Evolutionary conservation across 1,140 invertebrate species (phyloP), one percentile per base, ranked within the genome.

Genomic region (Aphelenchoides fujianensis): DNA sequence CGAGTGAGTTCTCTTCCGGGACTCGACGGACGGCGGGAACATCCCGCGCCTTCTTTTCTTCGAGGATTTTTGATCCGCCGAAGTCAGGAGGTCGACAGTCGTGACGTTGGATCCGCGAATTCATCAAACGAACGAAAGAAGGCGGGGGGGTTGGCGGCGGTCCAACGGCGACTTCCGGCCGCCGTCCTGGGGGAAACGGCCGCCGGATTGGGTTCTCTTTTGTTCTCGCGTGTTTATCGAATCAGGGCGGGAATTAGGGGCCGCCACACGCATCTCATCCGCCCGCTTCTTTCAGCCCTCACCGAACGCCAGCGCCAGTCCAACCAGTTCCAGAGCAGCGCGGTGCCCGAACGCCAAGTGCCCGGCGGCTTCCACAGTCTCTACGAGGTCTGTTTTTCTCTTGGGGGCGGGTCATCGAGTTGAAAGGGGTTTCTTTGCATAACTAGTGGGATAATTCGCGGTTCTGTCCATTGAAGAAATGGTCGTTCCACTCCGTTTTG

Each of bases 281-380:
- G n/a, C n/a, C 41, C 23, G 41, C 41, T 48, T 48, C 23, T 48
- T 71, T 68, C 23, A 71, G 70, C 36, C 19, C 28, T 71, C 32
- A 71, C 70, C n/a, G 52, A 54, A 19, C 64, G 66, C 5, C 70
- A 71, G 59, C 32, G 59, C 37, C 55, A 71, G 28, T 71, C 41
- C 5, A 71, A 71, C 28, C 63, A 71, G 59, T 71, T 70, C 34
- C 70, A 71, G 59, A 71, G 54, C 12, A 30, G 36, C 37, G 27
- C 32, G 23, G 23, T 71, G 9, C 70, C 36, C n/a, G 70, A 71
- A 32, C 19, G 52, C 55, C 64, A 35, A 54, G 31, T 41, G 1
- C 67, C 70, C 1, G 16, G 31, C 31, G 35, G 62, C 19, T 71
- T 68, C 28, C 23, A 31, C 27, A 27, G 48, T 53, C 34, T 67